Evolutionary conservation across 2,113 vertebrate species (phyloP), one percentile per base, ranked within the genome.

Genomic region (Ochotona princeps): DNA sequence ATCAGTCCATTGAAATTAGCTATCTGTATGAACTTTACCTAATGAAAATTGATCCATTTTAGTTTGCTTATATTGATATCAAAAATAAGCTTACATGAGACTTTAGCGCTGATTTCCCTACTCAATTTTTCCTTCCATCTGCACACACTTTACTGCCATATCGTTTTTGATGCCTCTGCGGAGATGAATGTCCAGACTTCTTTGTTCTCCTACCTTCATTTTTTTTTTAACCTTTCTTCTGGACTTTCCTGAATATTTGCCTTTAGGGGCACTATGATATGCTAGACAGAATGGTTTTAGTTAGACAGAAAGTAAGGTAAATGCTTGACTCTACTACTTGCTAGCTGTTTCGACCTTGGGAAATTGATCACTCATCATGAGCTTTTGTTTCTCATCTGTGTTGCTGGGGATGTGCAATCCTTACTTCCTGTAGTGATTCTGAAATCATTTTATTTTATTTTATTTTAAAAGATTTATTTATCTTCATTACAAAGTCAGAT

Each of bases 21-120:
- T 72, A 32, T 83, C 35, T 91, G 21, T 23, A 32, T 78, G 21
- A 60, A 84, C 90, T 94, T 88, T 87, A 20, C 65, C 91, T 81
- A 87, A 73, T 73, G n/a, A 89, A 93, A 66, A 63, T 44, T 87
- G 17, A 47, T 81, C 6, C 63, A 61, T 84, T 93, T 96, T 87
- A 84, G 10, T 80, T 79, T 92, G 60, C 38, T 93, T 90, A 67
- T 80, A 12, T 69, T 80, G 57, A 82, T 83, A 75, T 91, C 49
- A 83, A 65, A 90, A 89, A 79, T 79, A 69, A 89, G 11, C 35
- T 86, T 86, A 67, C 9, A 84, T 69, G 69, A 74, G 63, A 87
- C 12, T 84, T 89, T 75, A 88, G 85, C 63, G 89, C 25, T 72
- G 67, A 84, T 69, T 81, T 63, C 3, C 8, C 38, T 38, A 26